Base-by-base conservation (phyloP, 1,140 invertebrate genomes). In the Meloidogyne hapla region DNA sequence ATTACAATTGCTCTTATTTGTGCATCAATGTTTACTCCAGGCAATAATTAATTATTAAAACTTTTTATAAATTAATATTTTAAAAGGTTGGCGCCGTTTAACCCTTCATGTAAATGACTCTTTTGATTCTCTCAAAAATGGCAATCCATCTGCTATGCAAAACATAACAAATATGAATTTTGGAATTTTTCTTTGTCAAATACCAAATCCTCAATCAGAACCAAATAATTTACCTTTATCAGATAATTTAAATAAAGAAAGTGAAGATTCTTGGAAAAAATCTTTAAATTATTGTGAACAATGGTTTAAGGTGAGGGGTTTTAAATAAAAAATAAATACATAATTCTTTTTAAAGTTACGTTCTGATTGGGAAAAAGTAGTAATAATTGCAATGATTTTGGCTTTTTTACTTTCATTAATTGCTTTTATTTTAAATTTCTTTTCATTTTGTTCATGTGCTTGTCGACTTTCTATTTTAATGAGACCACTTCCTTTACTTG, bases 281-380 rank as follows among this genome's bases (percentile, higher is more conserved):
- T 33, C 38, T 66, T 66, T 66, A 33, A 33, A 33, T 66, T 42
- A 33, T 66, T 66, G 65, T 66, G 38, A 66, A 42, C 38, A 33
- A 18, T 33, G 38, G 28, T 66, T 33, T 42, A 33, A 66, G 65
- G 65, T 66, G 5, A 23, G 4, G 18, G 8, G 13, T 23, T 33
- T 10, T 65, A 26, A 65, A 9, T 4, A 25, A 15, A 15, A 5
- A 38, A 28, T 66, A 2, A 66, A 38, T 38, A 2, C 1, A 66
- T 2, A 28, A 80, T 83, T 21, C 1, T 10, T 26, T 45, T 28
- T 23, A 76, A 82, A 28, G 81, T 64, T 78, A n/a, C 79, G 64
- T 33, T 82, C 81, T 26, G 67, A 48, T 12, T 83, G 82, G 82
- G 75, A 83, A 26, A 83, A 83, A 63, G 62, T 80, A 1, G 81